Base-by-base conservation (phyloP, 2,888 invertebrate genomes). In the Rotaria sp. region DNA sequence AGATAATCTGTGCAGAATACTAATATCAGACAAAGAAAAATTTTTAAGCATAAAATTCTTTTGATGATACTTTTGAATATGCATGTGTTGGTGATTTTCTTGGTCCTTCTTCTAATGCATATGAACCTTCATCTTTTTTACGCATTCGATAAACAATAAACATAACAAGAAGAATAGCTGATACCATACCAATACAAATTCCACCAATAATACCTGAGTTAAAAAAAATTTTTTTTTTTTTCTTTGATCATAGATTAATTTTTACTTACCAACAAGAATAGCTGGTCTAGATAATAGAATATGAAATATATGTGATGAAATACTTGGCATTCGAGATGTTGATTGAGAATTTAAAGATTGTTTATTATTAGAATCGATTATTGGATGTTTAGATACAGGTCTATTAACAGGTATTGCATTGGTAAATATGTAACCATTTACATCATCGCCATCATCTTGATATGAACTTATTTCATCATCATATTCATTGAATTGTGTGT, bases 71-170 rank as follows among this genome's bases (percentile, higher is more conserved):
- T 41, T 80, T 35, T 84, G 85, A 84, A 57, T 87, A 87, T 50
- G 84, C 85, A 57, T 85, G 80, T n/a, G 45, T 45, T 13, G 80
- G 80, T 80, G 80, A 80, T 45, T 80, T 80, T 26, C 80, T 41
- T 35, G 67, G 67, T 45, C 15, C 45, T 80, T 91, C 92, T 88
- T 91, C 91, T 85, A 91, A 89, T 11, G 91, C 90, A 87, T 99
- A 99, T 89, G 97, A 97, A 87, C 97, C 97, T 92, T 99, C 98
- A 92, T 99, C 98, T 94, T 98, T 98, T 94, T 99, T 99, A 92
- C 97, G 94, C 97, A 98, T 97, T 91, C 97, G 94, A 92, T 98
- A 98, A 85, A 98, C 96, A 91, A 97, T 96, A 93, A 97, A 99
- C 97, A 99, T 97, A 89, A 98, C 96, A 90, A 99, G 95, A 89